Percentiles rank a stretch among this genome's conserved stretches.
These are phyloP conservation scores for Agriopis leucophaearia DNA, from an alignment of 2,888 invertebrate genomes.

Conservation along the genomic window DNA sequence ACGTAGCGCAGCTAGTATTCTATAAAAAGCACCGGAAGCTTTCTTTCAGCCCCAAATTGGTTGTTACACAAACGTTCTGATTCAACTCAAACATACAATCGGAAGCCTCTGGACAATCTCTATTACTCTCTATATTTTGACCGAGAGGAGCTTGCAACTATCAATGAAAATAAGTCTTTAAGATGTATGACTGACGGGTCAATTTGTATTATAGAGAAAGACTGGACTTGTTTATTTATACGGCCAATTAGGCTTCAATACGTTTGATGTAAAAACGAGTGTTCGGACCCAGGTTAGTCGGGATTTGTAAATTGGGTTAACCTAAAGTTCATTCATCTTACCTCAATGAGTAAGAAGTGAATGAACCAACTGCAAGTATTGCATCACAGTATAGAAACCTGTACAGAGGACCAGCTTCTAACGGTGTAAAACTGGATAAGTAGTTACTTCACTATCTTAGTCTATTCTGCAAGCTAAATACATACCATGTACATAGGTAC, in stretches of 20 bases:
- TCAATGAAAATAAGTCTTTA: conserved; percentile 14
- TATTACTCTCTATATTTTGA: conserved; percentile 11
- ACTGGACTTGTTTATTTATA: conserved; percentile 22
- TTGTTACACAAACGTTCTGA: conserved; percentile 11
- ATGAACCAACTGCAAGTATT: not conserved
- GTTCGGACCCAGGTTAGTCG: conserved; percentile 6
- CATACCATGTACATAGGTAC: no score
- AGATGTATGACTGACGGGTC: not conserved
- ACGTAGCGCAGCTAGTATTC: no score
- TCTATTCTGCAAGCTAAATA: not conserved
- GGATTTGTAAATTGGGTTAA: conserved; percentile 25
- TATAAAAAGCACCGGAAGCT: not conserved
- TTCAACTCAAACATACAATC: conserved; percentile 12
- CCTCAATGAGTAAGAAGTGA: not conserved
- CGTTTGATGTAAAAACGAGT: conserved; percentile 11
- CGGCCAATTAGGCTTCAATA: conserved; percentile 22
- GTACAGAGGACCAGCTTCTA: not conserved
- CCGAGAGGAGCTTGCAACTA: not conserved
- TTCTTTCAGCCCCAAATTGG: conserved; percentile 1
- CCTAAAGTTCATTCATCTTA: conserved; percentile 20
- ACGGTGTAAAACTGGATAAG: not conserved
- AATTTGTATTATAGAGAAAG: not conserved
- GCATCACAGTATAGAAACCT: not conserved
- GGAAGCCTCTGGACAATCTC: conserved; percentile 27
- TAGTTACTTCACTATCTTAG: no score